Conservation (phyloP, 2,797 vertebrate species). For the Spheniscus humboldti region DNA sequence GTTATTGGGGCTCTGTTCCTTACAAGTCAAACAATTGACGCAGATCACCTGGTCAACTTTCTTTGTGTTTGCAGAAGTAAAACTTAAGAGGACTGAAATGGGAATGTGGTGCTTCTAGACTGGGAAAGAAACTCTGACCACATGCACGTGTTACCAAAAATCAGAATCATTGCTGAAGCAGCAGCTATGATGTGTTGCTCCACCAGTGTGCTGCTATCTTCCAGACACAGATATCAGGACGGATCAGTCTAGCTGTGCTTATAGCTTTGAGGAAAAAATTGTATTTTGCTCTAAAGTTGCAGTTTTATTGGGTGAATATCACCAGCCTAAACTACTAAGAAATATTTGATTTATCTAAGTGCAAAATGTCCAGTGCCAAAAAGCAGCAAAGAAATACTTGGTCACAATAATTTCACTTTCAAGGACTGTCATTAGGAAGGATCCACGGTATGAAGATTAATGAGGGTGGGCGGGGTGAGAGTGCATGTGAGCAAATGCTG, state of each 20-base stretch:
- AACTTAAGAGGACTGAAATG: not conserved
- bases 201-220: not conserved
- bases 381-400: not conserved
- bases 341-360: not conserved
- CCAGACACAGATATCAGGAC: not conserved
- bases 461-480: not conserved
- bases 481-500: not conserved
- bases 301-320: not conserved
- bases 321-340: not conserved
- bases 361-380: not conserved
- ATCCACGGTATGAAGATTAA: not conserved
- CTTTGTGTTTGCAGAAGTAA: not conserved
- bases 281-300: not conserved
- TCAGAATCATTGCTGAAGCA: not conserved
- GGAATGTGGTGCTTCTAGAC: not conserved
- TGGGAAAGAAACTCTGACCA: not conserved
- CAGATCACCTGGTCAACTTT: not conserved
- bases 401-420: not conserved
- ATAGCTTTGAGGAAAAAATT: not conserved
- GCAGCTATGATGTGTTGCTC: not conserved
- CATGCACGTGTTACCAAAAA: rapidly evolving
- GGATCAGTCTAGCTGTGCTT: not conserved
- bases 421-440: not conserved
- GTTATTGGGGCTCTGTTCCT: not conserved
- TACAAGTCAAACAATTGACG: not conserved